Percentiles rank a stretch among this genome's conserved stretches.
Evolutionary conservation across 2,797 vertebrate genomes (phyloP).

Genomic region (Spheniscus humboldti): DNA sequence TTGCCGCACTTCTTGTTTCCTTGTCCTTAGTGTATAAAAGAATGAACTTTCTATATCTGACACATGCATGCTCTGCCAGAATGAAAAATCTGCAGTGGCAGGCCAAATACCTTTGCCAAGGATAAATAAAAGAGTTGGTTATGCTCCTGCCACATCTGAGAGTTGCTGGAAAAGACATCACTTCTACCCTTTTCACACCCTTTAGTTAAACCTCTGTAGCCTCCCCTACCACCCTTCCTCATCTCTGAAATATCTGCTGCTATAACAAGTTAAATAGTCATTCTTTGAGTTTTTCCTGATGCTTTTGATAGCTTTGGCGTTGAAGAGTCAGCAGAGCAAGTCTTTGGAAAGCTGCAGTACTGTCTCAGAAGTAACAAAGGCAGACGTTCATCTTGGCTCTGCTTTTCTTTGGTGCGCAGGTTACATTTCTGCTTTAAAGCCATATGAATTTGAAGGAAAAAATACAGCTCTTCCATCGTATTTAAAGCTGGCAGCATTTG

Average conservation of each 20-base stretch:
- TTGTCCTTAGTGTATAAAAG: neutral
- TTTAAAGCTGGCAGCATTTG: neutral
- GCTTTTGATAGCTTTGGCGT: neutral
- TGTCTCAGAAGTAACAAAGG: neutral
- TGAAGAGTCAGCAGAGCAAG: neutral
- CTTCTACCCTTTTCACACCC: conserved; percentile 6
- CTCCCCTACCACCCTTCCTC: neutral
- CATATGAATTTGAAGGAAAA: neutral
- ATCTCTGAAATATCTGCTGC: neutral
- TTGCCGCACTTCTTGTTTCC: neutral
- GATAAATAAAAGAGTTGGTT: conserved; percentile 60
- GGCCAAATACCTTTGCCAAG: conserved; percentile 24
- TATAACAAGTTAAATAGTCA: neutral
- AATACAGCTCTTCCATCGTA: neutral
- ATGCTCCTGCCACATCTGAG: conserved; percentile 43
- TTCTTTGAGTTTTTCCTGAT: neutral
- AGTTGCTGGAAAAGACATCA: conserved; percentile 40
- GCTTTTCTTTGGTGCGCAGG: neutral
- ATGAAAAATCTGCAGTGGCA: conserved; percentile 40
- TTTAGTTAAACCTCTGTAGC: conserved; percentile 7
- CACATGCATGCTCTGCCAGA: conserved; percentile 16
- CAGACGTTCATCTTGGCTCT: neutral
- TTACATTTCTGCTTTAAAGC: neutral
- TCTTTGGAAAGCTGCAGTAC: neutral
- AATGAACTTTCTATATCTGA: conserved; percentile 38